Conservation (phyloP, 2,797 vertebrate genomes). For the Florisuga fusca region DNA sequence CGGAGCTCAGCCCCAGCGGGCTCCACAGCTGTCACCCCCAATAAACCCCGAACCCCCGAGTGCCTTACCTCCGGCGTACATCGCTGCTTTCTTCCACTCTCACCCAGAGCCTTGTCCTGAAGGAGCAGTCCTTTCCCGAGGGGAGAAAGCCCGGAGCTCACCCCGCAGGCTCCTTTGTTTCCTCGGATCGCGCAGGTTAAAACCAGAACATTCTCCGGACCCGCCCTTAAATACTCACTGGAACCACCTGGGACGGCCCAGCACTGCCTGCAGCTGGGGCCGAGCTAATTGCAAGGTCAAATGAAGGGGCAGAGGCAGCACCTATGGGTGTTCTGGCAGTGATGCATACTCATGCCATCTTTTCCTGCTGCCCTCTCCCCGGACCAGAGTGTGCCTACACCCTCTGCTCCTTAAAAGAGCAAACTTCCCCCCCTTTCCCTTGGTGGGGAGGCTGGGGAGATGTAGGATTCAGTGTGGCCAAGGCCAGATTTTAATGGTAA, state of each 20-base stretch:
- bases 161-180: too few relatives aligned
- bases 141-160: neutral
- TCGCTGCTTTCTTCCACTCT: neutral
- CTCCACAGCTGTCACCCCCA: neutral
- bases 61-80: rapidly evolving
- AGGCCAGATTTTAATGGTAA: rapidly evolving
- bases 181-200: rapidly evolving
- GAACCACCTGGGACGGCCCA: neutral
- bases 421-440: rapidly evolving
- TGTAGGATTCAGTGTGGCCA: rapidly evolving
- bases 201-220: rapidly evolving
- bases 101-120: neutral
- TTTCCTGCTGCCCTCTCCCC: too few relatives aligned
- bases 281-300: rapidly evolving
- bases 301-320: rapidly evolving
- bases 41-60: rapidly evolving
- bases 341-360: too few relatives aligned
- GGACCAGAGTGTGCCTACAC: neutral
- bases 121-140: neutral
- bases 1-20: too few relatives aligned
- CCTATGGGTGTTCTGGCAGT: too few relatives aligned
- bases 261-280: neutral
- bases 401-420: rapidly evolving
- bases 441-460: rapidly evolving
- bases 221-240: neutral